Base-by-base conservation (phyloP, 92 coral and sea anemone genomes). In the Siderastrea siderea region DNA sequence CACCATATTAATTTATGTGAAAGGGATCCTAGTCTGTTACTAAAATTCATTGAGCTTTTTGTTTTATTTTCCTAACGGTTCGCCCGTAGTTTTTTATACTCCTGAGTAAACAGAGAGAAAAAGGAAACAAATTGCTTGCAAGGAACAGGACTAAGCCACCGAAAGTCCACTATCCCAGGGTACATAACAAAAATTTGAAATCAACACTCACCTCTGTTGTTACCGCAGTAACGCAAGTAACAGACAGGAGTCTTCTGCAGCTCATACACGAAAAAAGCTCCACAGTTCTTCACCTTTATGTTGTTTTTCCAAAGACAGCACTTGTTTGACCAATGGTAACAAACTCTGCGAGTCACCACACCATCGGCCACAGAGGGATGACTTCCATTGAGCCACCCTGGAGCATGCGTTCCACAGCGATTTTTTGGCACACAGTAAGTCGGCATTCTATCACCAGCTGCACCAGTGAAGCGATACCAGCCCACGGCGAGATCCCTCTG, bases 361-460 rank as follows among this genome's bases (percentile, higher is more conserved):
- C 84, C 84, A 4, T 80, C 75, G 1, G 7, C 17, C 11, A 53
- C 50, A 49, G 62, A 6, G 10, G 84, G 84, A 51, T 80, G 75
- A 0, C 52, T 14, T 1, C 75, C 84, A 13, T 66, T 50, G 12
- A 80, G 17, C 84, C 84, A 80, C 6, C 84, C 84, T 14, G 84
- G 84, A 80, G 84, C 75, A 19, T 80, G 74, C 47, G 84, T 52
- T 17, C 84, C 84, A 19, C 84, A 80, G 3, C 84, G 74, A 1
- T 52, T 66, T 26, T 26, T 67, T 46, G 62, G 63, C 3, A 80
- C 84, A n/a, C 84, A 80, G 0, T 5, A 3, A 3, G 48, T 53
- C 10, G 84, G 74, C 2, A 80, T 80, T 9, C 1, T 14, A 12
- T 50, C 51, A 6, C 84, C 84, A 17, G 49, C 47, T 9, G 8